Conservation (phyloP, 1,140 invertebrate species). For the Neodiprion pinetum region DNA sequence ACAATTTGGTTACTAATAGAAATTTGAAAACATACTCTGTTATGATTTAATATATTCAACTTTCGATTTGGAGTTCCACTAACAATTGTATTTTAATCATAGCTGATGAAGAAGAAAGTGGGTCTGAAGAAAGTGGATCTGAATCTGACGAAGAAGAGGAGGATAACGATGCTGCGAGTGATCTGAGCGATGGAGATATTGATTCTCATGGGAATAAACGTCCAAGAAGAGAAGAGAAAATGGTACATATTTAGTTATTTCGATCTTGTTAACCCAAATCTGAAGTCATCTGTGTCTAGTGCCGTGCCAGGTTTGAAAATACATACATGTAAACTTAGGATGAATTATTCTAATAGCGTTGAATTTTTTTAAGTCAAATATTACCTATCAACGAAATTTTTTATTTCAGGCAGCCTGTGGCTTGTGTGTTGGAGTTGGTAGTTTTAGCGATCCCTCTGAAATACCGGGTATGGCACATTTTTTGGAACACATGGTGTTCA, state of each 20-base stretch:
- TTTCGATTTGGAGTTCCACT: too few species aligned
- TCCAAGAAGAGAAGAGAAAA: slow-evolving; percentile 53
- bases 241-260: slow-evolving; percentile 37
- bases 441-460: slow-evolving; percentile 74
- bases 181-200: slow-evolving; percentile 50
- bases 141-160: slow-evolving; percentile 38
- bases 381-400: neutral
- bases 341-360: neutral
- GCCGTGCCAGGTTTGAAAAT: too few species aligned
- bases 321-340: too few species aligned
- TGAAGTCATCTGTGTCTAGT: neutral
- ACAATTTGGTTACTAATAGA: too few species aligned
- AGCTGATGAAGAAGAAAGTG: slow-evolving; percentile 46
- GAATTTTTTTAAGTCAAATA: neutral
- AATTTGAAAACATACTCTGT: too few species aligned
- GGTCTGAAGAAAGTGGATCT: slow-evolving; percentile 38
- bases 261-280: neutral
- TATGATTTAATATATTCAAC: too few species aligned
- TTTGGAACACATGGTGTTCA: slow-evolving; percentile 96
- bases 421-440: slow-evolving; percentile 74
- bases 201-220: slow-evolving; percentile 35
- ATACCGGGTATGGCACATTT: slow-evolving; percentile 93
- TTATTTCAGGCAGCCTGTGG: slow-evolving; percentile 71
- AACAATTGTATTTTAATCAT: slow-evolving; percentile 26
- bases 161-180: slow-evolving; percentile 39